Evolutionary conservation across 2,113 vertebrate species (phyloP).

Genomic region (Apaloderma vittatum): DNA sequence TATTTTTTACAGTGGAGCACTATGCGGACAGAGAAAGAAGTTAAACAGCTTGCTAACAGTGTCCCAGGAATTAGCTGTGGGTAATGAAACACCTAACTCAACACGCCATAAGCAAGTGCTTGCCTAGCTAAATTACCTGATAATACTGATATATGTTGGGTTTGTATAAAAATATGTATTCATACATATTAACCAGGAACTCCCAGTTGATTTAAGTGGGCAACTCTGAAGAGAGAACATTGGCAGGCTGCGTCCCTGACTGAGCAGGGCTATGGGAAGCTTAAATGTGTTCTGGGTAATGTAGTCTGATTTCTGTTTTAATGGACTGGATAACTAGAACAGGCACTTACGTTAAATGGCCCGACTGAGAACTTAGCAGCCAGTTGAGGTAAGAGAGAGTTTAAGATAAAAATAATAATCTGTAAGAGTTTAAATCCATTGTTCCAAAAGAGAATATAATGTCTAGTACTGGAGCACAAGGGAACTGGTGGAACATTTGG

Average conservation of each 20-base stretch:
- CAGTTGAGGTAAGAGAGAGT: not conserved
- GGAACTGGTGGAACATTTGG: not conserved
- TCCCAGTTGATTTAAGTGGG: not conserved
- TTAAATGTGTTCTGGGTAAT: slow-evolving; percentile 61
- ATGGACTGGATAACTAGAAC: slow-evolving; percentile 52
- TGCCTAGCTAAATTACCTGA: not conserved
- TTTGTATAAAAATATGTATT: slow-evolving; percentile 15
- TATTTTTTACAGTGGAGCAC: not conserved
- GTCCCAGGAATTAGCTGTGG: not conserved
- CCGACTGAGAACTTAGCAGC: not conserved
- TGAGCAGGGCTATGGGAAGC: not conserved
- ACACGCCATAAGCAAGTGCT: not conserved
- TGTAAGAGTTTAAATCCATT: not conserved
- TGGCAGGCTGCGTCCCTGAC: not conserved
- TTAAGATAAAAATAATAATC: slow-evolving; percentile 36
- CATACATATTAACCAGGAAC: not conserved
- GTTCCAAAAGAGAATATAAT: not conserved
- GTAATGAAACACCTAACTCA: slow-evolving; percentile 1
- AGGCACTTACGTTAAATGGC: slow-evolving; percentile 57
- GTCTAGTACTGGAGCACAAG: not conserved
- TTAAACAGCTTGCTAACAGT: not conserved
- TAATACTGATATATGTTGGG: not conserved
- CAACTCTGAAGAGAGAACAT: not conserved
- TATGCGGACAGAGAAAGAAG: not conserved
- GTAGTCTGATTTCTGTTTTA: slow-evolving; percentile 66